Evolutionary conservation across 2,113 vertebrate species (phyloP), one percentile per base, ranked within the genome.

Genomic region (Salminus brasiliensis): DNA sequence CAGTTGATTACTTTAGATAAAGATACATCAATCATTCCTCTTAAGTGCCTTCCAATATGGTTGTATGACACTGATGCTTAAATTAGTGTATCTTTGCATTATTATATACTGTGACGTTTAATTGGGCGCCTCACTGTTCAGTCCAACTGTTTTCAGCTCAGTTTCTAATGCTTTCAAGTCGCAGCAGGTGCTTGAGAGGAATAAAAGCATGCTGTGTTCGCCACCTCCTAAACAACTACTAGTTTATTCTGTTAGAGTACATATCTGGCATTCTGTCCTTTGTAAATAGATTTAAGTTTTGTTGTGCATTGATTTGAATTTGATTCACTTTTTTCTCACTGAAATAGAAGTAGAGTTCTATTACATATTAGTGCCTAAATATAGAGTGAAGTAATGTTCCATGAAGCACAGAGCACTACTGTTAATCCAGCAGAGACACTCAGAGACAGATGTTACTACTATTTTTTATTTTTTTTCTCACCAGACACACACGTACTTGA

Each of bases 1-100:
- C 65, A 39, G 43, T 71, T 74, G 59, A 67, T 78, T 84, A 81
- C 83, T 79, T 85, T 88, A 78, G 78, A 83, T n/a, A 68, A 72
- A 45, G 63, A 76, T 76, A 59, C 62, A 41, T 80, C 81, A 60
- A 83, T 91, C 90, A 89, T 92, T 93, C 91, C 93, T 92, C 91
- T 91, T 91, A 90, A 93, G 92, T 94, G 93, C 93, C 92, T 93
- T 93, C 79, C 79, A 52, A 81, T 80, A 60, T 63, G 84, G 49
- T 36, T 47, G 55, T 66, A 67, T 67, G 36, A 18, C 32, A 78
- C 2, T 45, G 25, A 55, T 65, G 47, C 66, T 57, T 27, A 29
- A 73, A 65, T 70, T 60, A 43, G n/a, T 66, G 39, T 18, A 59
- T 43, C 47, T 81, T 69, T 70, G 13, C 30, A 53, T 39, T 41